Evolutionary conservation across 2,113 vertebrate species (phyloP).

Genomic region (Myrmecobius fasciatus): DNA sequence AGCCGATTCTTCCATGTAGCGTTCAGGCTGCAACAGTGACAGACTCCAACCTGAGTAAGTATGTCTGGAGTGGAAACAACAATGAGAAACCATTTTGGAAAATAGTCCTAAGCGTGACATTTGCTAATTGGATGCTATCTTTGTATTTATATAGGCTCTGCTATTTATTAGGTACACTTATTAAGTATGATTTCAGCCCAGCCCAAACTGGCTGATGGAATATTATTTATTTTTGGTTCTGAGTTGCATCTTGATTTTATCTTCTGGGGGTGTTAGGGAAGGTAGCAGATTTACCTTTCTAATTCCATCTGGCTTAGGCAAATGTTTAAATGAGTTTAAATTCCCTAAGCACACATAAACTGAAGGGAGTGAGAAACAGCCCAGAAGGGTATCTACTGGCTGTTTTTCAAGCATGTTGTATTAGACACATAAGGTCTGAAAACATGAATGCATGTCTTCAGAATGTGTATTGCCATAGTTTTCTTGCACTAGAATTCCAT

Average conservation of each 20-base stretch:
- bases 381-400: neutral
- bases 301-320: constrained; percentile 4
- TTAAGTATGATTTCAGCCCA: neutral
- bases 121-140: constrained; percentile 66
- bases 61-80: constrained; percentile 45
- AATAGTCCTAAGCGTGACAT: constrained; percentile 53
- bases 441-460: neutral
- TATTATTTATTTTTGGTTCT: neutral
- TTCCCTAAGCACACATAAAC: neutral
- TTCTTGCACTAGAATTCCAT: neutral
- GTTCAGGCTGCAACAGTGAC: constrained; percentile 54
- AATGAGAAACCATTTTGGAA: constrained; percentile 52
- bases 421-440: constrained; percentile 2
- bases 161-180: neutral
- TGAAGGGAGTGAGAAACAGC: neutral
- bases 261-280: neutral
- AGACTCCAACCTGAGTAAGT: constrained; percentile 58
- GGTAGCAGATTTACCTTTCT: neutral
- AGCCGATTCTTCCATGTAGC: constrained; percentile 71
- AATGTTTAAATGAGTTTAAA: constrained; percentile 7
- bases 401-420: constrained; percentile 2
- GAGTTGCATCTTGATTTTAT: neutral
- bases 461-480: neutral
- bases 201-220: neutral
- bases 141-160: rapidly evolving